Percentiles rank a stretch among this genome's conserved stretches.
These are phyloP conservation scores for Alcedo quadribrachys DNA, from an alignment of 2,797 vertebrate genomes.

Conservation along the genomic window DNA sequence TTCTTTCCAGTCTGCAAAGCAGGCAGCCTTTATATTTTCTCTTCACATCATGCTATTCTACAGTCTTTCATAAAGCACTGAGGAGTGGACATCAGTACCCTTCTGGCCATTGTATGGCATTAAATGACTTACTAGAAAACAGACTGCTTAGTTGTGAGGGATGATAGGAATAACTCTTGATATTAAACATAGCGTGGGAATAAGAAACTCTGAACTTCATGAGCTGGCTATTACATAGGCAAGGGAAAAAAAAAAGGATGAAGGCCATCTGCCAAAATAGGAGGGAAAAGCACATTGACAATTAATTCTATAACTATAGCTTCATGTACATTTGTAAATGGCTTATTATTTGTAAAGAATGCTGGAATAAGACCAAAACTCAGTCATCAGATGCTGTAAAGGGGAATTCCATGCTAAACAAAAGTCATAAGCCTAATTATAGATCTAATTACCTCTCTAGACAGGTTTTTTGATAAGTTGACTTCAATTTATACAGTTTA, in stretches of 20 bases:
- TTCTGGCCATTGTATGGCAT: not conserved
- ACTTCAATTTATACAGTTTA: constrained; percentile 48
- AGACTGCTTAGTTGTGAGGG: not conserved
- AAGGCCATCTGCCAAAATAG: not conserved
- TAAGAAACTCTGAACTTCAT: not conserved
- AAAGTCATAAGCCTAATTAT: constrained; percentile 16
- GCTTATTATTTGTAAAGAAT: constrained; percentile 54
- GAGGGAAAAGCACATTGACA: not conserved
- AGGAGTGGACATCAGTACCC: not conserved
- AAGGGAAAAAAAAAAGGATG: not conserved
- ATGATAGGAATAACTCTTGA: not conserved
- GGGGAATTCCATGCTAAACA: constrained; percentile 72
- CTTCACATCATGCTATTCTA: fast-evolving
- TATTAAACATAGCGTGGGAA: not conserved
- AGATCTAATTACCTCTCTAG: constrained; percentile 58
- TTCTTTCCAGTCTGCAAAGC: not conserved
- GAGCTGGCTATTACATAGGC: not conserved
- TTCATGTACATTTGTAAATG: constrained; percentile 19
- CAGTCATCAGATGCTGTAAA: constrained; percentile 30
- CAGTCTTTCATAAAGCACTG: not conserved
- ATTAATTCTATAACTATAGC: constrained; percentile 45
- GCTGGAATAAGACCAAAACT: constrained; percentile 61
- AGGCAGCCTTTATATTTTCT: not conserved
- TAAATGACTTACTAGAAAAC: not conserved
- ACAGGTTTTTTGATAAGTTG: constrained; percentile 52